These are phyloP conservation scores for Reinhardtius hippoglossoides DNA, from an alignment of 2,113 vertebrate genomes.

Conservation along the genomic window DNA sequence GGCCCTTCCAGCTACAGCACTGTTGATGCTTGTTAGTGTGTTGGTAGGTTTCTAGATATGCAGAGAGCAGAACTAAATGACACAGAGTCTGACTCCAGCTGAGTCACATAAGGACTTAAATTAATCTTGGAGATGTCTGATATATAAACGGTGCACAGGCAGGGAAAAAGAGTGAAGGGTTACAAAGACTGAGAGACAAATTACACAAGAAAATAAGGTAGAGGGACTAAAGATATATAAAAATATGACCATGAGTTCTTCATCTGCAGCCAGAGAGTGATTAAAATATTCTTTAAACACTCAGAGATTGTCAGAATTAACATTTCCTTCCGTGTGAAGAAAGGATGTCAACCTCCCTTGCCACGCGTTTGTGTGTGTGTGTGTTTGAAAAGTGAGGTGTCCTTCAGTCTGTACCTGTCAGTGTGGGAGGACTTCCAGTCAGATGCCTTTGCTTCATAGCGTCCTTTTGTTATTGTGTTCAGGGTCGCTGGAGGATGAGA, in stretches of 20 bases:
- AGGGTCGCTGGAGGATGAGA: conserved; percentile 90
- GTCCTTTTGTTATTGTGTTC: conserved; percentile 43
- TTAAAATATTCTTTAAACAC: no score
- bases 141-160: no score
- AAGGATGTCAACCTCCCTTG: not conserved
- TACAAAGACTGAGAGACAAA: not conserved
- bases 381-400: conserved; percentile 8
- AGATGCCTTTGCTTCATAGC: not conserved
- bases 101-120: no score
- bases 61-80: no score
- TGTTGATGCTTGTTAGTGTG: no score
- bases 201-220: not conserved
- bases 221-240: not conserved
- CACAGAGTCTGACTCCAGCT: no score
- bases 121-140: no score
- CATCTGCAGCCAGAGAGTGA: no score
- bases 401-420: conserved; percentile 21
- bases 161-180: not conserved
- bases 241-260: no score
- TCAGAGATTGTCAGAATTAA: not conserved
- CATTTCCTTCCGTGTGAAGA: not conserved
- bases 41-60: no score
- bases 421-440: conserved; percentile 17
- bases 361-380: not conserved
- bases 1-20: no score